phyloP scores from a whole-genome alignment of 2,888 invertebrate species.

The Drosophila sordidula region DNA sequence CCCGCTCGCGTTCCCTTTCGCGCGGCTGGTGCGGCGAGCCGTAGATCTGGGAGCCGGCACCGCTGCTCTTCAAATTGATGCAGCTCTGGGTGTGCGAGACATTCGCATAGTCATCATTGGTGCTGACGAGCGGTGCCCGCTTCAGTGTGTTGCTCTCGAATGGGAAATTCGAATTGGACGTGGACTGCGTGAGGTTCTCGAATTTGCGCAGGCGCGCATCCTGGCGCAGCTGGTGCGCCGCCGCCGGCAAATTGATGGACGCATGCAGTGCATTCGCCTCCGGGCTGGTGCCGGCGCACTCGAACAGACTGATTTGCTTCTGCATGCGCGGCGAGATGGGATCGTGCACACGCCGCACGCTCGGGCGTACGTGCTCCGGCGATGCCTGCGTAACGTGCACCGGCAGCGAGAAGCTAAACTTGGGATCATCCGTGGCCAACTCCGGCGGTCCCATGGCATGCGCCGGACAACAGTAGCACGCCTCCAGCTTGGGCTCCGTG shows the following conservation, averaged over 20 bases:
- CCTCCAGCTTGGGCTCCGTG: conserved; percentile 66
- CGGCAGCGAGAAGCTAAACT: conserved; percentile 57
- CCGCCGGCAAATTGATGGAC: conserved; percentile 78
- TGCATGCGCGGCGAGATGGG: conserved; percentile 82
- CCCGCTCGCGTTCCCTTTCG: conserved; percentile 3
- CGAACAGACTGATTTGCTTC: conserved; percentile 84
- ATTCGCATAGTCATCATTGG: conserved; percentile 71
- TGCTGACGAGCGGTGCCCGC: conserved; percentile 63
- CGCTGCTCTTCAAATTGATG: conserved; percentile 76
- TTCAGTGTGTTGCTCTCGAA: conserved; percentile 83
- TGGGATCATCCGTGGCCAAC: conserved; percentile 61
- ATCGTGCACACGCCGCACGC: conserved; percentile 77
- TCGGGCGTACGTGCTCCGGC: conserved; percentile 63
- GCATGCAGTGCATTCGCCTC: conserved; percentile 64
- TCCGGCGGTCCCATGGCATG: conserved; percentile 77
- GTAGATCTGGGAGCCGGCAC: conserved; percentile 28
- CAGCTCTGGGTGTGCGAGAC: conserved; percentile 81
- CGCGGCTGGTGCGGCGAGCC: conserved; percentile 67
- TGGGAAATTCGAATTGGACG: conserved; percentile 83
- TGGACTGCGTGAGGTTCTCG: conserved; percentile 82
- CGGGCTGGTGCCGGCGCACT: conserved; percentile 46
- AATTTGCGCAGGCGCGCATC: conserved; percentile 82
- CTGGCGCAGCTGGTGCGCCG: conserved; percentile 74
- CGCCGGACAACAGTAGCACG: conserved; percentile 76
- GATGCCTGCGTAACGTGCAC: conserved; percentile 66